Base-by-base conservation (phyloP, 1,140 invertebrate species). In the Amphibalanus amphitrite region DNA sequence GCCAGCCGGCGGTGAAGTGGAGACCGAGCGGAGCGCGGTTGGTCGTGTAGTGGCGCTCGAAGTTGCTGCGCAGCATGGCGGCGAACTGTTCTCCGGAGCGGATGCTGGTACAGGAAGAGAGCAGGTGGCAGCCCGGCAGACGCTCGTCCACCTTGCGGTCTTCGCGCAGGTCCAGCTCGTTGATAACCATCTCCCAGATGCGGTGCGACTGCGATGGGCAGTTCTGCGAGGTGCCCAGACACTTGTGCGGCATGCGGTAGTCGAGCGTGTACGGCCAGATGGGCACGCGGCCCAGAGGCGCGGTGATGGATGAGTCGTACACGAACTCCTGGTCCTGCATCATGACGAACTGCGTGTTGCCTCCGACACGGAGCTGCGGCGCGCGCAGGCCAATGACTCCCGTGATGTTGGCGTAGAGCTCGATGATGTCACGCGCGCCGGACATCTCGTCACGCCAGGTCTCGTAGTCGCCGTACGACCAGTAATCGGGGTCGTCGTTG, bases 171-270 rank as follows among this genome's bases (percentile, higher is more conserved):
- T 95, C 92, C 74, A 95, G 80, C 80, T 95, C 92, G 81, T 95
- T 95, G 90, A 95, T 93, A 29, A 95, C 92, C 86, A 95, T 94
- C 82, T 95, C 92, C 92, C 92, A 95, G 64, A 95, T 90, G 59
- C 92, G 91, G 76, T 93, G 91, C 74, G 89, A 91, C 77, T 90
- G 83, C 33, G 90, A 92, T 29, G 93, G 92, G 78, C 92, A 94
- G 78, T 93, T 94, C 76, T 93, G 89, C 25, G 90, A 90, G 79
- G 94, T 95, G 74, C 92, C 92, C 79, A 93, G 92, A 79, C 93
- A 95, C 79, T 92, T 93, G 80, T 95, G 92, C 0, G 93, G 92
- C 90, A 95, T 95, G 33, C 91, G 85, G 87, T 93, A 96, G 83
- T 94, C 95, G 23, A 96, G 82, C 1, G 93, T 97, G 84, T 95